Conservation (phyloP, 2,113 vertebrate genomes). For the Thamnophis sirtalis region DNA sequence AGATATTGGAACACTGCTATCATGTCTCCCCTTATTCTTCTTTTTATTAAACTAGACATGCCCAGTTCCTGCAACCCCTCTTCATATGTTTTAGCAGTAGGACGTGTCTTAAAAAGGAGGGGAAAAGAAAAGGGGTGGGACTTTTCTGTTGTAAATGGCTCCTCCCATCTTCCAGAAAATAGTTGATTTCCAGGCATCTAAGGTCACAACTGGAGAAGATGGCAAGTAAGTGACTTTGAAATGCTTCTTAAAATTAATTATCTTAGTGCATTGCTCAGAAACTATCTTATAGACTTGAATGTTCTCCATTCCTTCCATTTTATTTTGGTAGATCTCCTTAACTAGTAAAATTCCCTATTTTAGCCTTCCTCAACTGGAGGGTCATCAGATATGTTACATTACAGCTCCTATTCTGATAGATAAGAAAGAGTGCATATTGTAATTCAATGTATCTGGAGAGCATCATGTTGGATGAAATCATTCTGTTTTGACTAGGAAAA, state of each 20-base stretch:
- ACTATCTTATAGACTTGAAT: background rate
- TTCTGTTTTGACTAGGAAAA: background rate
- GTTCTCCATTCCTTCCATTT: background rate
- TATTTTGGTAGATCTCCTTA: background rate
- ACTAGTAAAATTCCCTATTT: background rate
- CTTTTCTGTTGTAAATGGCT: background rate
- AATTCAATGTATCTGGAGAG: background rate
- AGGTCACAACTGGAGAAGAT: background rate
- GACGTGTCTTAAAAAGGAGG: background rate
- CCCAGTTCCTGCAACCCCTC: too few relatives aligned
- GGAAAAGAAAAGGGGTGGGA: background rate
- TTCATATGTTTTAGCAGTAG: too few relatives aligned
- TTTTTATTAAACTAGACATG: too few relatives aligned
- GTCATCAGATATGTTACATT: background rate
- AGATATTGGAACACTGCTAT: too few relatives aligned
- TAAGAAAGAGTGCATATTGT: background rate
- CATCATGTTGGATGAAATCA: background rate
- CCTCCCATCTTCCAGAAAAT: conserved; percentile 11
- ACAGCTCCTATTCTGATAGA: background rate
- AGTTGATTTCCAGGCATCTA: rapidly evolving
- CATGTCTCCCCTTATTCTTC: too few relatives aligned
- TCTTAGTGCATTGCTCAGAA: background rate
- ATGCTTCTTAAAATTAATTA: background rate
- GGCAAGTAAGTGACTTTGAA: conserved; percentile 21
- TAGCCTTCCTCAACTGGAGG: background rate